phyloP scores from a whole-genome alignment of 2,797 vertebrate genomes.

The Dendrocincla fuliginosa region DNA sequence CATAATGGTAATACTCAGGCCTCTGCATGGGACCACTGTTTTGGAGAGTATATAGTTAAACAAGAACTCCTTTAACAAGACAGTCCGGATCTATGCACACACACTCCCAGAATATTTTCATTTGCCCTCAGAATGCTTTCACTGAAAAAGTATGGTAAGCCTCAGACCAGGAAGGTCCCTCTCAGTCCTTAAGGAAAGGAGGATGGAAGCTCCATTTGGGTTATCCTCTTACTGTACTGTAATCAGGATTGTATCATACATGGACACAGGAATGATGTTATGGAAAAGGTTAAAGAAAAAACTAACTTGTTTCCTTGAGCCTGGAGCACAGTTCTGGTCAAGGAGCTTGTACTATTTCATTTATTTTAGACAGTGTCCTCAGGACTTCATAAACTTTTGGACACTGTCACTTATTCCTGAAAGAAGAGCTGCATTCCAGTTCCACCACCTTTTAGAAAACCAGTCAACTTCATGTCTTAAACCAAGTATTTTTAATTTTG shows the following conservation, averaged over 20 bases:
- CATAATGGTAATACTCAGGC: background rate
- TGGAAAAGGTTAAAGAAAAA: background rate
- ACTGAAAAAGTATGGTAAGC: background rate
- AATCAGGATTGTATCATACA: background rate
- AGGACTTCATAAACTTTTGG: background rate
- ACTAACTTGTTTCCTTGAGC: background rate
- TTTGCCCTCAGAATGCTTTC: background rate
- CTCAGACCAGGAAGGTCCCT: background rate
- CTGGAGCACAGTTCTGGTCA: background rate
- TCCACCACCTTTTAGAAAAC: background rate
- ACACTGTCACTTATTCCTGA: background rate
- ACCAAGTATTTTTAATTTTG: background rate
- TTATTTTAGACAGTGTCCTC: background rate
- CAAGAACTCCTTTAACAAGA: constrained; percentile 4
- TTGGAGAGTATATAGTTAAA: constrained; percentile 11
- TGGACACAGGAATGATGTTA: background rate
- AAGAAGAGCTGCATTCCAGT: background rate
- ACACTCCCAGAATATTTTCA: background rate
- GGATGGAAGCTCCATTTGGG: background rate
- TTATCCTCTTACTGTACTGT: background rate
- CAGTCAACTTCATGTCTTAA: background rate
- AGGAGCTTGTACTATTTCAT: background rate
- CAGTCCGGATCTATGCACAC: background rate
- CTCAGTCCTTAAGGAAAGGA: background rate
- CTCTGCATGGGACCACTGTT: background rate